A percentile compares a stretch with the other conserved stretches of the same genome.
These are phyloP conservation scores for Furcifer pardalis DNA, from an alignment of 2,797 vertebrate genomes.

Conservation along the genomic window DNA sequence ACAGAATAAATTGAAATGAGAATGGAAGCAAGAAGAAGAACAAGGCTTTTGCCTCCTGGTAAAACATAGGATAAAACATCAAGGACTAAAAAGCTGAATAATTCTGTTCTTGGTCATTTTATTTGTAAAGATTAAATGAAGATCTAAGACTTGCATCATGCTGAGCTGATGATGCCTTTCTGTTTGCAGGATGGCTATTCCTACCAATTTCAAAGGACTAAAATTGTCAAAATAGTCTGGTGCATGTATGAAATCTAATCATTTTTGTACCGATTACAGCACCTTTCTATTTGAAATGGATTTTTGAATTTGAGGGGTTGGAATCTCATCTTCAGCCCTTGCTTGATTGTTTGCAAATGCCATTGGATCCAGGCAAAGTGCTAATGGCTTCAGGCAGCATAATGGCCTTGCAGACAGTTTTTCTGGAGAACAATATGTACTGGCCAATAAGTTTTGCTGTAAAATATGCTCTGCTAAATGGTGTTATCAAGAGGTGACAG, in stretches of 20 bases:
- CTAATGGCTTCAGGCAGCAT: slow-evolving; percentile 53
- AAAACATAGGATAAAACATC: slow-evolving; percentile 50
- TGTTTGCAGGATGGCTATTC: slow-evolving; percentile 61
- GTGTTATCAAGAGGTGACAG: slow-evolving; percentile 37
- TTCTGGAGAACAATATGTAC: slow-evolving; percentile 39
- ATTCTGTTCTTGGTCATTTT: slow-evolving; percentile 66
- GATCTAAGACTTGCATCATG: slow-evolving; percentile 58
- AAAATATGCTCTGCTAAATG: slow-evolving; percentile 46
- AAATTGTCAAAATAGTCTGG: slow-evolving; percentile 62
- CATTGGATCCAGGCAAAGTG: slow-evolving; percentile 47
- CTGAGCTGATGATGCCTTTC: slow-evolving; percentile 57
- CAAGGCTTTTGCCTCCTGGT: slow-evolving; percentile 42
- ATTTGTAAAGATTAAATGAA: slow-evolving; percentile 64
- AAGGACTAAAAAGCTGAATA: slow-evolving; percentile 50
- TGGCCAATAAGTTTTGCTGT: slow-evolving; percentile 42
- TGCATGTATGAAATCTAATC: slow-evolving; percentile 64
- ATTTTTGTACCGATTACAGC: slow-evolving; percentile 63
- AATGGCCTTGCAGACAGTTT: slow-evolving; percentile 54
- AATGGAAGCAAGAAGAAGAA: slow-evolving; percentile 36
- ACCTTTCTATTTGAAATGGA: slow-evolving; percentile 62
- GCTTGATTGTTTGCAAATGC: slow-evolving; percentile 58
- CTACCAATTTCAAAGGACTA: slow-evolving; percentile 62
- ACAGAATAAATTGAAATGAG: slow-evolving; percentile 29
- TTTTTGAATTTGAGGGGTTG: slow-evolving; percentile 61
- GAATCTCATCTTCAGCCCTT: slow-evolving; percentile 46